Conservation (phyloP, 2,797 vertebrate species). For the Sebastiscus albofasciatus region DNA sequence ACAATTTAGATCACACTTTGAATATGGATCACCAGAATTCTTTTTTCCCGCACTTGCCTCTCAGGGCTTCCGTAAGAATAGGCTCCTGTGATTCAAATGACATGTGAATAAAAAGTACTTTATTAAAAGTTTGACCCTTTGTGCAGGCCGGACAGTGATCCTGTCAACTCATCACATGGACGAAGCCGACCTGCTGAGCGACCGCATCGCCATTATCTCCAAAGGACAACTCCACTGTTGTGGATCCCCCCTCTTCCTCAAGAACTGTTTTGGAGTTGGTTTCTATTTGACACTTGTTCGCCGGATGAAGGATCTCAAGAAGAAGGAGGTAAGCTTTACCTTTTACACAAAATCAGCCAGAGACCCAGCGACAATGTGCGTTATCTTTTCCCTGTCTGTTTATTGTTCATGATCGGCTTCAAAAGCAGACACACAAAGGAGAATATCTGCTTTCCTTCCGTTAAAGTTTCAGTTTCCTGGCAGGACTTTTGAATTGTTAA, state of each 20-base stretch:
- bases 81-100: not conserved
- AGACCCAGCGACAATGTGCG: not conserved
- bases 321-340: conserved; percentile 72
- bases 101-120: not conserved
- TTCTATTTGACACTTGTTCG: conserved; percentile 96
- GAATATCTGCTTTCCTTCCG: not conserved
- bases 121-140: not conserved
- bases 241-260: conserved; percentile 95
- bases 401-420: not conserved
- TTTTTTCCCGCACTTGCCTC: not conserved
- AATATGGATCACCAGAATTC: not conserved
- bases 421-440: not conserved
- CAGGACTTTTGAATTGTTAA: not conserved
- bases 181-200: conserved; percentile 96
- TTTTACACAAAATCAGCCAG: not conserved
- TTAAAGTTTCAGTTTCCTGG: not conserved
- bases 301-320: conserved; percentile 78
- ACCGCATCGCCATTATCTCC: conserved; percentile 96
- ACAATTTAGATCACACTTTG: not conserved
- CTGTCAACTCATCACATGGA: conserved; percentile 99
- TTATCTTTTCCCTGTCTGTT: not conserved
- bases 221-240: conserved; percentile 93
- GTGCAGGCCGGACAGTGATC: conserved; percentile 92
- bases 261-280: conserved; percentile 94
- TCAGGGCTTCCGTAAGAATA: not conserved